A percentile compares a stretch with the other conserved stretches of the same genome.
Evolutionary conservation across 2,888 invertebrate species (phyloP).

Genomic region (Odontocerum albicorne): DNA sequence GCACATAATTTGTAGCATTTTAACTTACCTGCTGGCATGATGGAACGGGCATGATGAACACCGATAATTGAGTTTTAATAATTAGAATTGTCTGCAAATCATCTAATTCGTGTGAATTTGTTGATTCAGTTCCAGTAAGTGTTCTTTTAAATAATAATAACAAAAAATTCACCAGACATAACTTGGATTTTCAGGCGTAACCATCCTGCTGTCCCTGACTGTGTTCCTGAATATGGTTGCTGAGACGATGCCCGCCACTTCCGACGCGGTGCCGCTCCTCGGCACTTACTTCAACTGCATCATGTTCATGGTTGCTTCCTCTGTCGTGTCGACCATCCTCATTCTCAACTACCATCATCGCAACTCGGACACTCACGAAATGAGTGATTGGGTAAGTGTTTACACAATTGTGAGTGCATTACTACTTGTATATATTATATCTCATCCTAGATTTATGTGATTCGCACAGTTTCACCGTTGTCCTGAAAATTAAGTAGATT

Average conservation of each 20-base stretch:
- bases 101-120: no score
- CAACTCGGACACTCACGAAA: slow-evolving; percentile 94
- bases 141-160: not conserved
- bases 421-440: no score
- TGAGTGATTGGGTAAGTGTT: slow-evolving; percentile 90
- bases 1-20: no score
- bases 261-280: slow-evolving; percentile 87
- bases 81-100: no score
- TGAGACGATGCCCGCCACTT: slow-evolving; percentile 98
- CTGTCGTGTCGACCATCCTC: slow-evolving; percentile 96
- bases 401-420: no score
- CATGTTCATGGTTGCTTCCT: slow-evolving; percentile 99
- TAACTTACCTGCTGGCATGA: no score
- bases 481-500: no score
- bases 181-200: slow-evolving; percentile 72
- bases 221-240: slow-evolving; percentile 98
- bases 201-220: slow-evolving; percentile 95
- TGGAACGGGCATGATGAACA: no score
- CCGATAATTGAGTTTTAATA: no score
- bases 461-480: no score
- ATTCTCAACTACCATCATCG: slow-evolving; percentile 98
- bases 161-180: not conserved
- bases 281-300: slow-evolving; percentile 99
- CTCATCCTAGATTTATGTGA: no score
- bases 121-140: no score